phyloP scores from a whole-genome alignment of 2,888 invertebrate genomes.

The Eupelmus urozonus region DNA sequence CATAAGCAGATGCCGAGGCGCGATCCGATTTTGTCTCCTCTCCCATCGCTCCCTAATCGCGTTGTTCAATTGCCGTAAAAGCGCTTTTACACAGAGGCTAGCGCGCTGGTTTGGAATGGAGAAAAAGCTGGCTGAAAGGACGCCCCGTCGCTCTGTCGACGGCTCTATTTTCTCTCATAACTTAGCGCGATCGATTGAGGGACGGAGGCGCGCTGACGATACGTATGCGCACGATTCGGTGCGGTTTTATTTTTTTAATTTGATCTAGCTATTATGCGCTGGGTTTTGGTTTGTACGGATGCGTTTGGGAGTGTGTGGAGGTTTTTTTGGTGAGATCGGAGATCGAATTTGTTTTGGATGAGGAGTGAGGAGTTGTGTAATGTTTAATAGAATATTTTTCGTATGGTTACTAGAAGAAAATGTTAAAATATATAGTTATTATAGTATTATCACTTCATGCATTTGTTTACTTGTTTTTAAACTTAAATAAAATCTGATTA shows the following conservation, averaged over 20 bases:
- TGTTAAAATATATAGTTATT: too few relatives aligned
- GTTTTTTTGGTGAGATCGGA: too few relatives aligned
- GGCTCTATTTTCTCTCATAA: constrained; percentile 55
- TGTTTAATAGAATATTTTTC: too few relatives aligned
- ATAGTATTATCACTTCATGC: too few relatives aligned
- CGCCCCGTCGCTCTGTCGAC: neutral
- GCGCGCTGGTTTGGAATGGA: too few relatives aligned
- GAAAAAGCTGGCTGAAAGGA: constrained; percentile 3
- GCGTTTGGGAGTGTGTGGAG: too few relatives aligned
- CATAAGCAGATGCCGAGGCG: constrained; percentile 75
- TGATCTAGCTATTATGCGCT: neutral
- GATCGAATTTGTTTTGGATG: too few relatives aligned
- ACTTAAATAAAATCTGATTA: too few relatives aligned
- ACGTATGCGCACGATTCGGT: neutral
- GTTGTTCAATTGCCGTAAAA: constrained; percentile 74
- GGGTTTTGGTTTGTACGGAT: too few relatives aligned
- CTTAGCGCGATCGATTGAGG: constrained; percentile 6
- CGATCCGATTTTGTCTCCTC: constrained; percentile 67
- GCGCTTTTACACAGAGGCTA: constrained; percentile 64
- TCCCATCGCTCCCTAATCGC: constrained; percentile 67
- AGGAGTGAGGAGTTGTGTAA: too few relatives aligned
- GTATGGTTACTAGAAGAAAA: too few relatives aligned
- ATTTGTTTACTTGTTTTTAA: too few relatives aligned
- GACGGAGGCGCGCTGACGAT: neutral
- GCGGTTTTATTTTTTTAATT: constrained; percentile 31